Percentiles rank a stretch among this genome's conserved stretches.
These are phyloP conservation scores for Desoria tigrina DNA, from an alignment of 2,888 invertebrate genomes.

Conservation along the genomic window DNA sequence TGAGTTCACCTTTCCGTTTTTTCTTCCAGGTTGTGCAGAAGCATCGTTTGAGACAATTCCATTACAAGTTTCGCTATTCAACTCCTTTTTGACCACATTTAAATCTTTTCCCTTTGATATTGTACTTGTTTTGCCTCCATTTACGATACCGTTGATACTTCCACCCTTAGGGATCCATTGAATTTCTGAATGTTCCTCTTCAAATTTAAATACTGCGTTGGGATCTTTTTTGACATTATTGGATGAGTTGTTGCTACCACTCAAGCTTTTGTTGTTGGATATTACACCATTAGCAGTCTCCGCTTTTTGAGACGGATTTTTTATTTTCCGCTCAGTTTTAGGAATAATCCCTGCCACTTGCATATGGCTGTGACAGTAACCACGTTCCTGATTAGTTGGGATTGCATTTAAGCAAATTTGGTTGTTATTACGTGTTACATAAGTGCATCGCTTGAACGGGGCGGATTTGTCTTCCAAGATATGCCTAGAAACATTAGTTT, in stretches of 20 bases:
- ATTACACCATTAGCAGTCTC: conserved; percentile 55
- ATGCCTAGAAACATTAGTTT: conserved; percentile 57
- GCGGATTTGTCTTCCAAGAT: conserved; percentile 61
- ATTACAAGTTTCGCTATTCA: background rate
- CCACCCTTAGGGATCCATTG: conserved; percentile 22
- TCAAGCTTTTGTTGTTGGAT: background rate
- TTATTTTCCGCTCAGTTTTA: conserved; percentile 55
- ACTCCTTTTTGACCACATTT: background rate
- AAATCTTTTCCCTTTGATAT: conserved; percentile 18
- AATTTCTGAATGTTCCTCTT: conserved; percentile 34
- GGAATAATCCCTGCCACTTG: conserved; percentile 58
- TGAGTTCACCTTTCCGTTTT: background rate
- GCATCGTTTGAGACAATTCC: background rate
- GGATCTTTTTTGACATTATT: conserved; percentile 52
- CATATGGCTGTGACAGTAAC: conserved; percentile 60
- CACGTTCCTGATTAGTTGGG: conserved; percentile 58
- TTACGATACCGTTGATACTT: conserved; percentile 18
- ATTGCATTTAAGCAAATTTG: conserved; percentile 59
- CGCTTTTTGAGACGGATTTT: conserved; percentile 57
- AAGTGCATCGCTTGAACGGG: conserved; percentile 58
- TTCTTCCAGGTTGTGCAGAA: background rate
- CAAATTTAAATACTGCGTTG: conserved; percentile 55
- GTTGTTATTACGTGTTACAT: conserved; percentile 52
- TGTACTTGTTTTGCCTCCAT: conserved; percentile 15
- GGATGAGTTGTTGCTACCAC: conserved; percentile 13